Evolutionary conservation across 2,888 invertebrate genomes (phyloP), one percentile per base, ranked within the genome.

Genomic region (Norana najaformis): DNA sequence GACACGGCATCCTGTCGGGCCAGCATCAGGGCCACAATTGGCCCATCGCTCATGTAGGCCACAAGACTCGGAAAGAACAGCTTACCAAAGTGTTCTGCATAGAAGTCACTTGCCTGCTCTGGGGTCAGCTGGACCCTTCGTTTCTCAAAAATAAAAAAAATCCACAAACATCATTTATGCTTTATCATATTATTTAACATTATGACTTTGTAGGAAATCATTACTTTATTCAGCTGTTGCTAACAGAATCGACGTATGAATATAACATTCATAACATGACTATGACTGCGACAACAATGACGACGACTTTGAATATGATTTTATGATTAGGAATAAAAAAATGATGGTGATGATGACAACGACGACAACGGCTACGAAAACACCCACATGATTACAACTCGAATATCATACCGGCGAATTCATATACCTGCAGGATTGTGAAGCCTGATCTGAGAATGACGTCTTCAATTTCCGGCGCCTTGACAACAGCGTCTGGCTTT

Each of bases 101-200:
- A 98, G 93, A 98, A 96, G 93, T 98, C 97, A 0, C 97, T 97
- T 0, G 97, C 97, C 95, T 97, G 97, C 94, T 98, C 98, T 0
- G 97, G 97, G 0, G 97, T 97, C 90, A 98, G 95, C 90, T 96
- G 96, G 0, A 98, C 95, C 92, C 96, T 95, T 91, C 97, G 96
- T 93, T 96, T 96, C 96, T 97, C 95, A 88, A 95, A 92, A 37
- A 53, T 18, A 23, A 53, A 8, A 30, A 85, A 85, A 35, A 85
- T 23, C 16, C 11, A 85, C 85, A 85, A 85, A 35, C 23, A 5
- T 23, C 6, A 85, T 35, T 13, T 20, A 37, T 14, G 18, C 85
- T 18, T 69, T n/a, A n/a, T n/a, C 69, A 69, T n/a, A 69, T n/a
- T 69, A 69, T n/a, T 69, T 69, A 69, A 69, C 11, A n/a, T 30